Percentiles rank a stretch among this genome's conserved stretches.
Evolutionary conservation across 2,888 invertebrate species (phyloP).

Genomic region (Oscheius sp.): DNA sequence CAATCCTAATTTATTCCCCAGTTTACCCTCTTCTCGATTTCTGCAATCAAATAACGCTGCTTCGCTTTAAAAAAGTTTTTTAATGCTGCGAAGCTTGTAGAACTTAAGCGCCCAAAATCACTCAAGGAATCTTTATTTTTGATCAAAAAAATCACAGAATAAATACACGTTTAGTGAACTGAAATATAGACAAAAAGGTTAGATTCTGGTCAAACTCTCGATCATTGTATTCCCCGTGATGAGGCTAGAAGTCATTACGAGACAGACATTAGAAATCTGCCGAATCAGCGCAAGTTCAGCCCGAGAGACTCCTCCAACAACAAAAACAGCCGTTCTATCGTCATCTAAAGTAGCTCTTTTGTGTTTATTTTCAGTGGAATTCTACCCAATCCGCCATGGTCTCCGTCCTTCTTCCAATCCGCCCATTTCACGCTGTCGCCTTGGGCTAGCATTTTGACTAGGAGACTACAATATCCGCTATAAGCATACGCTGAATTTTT

Average conservation of each 20-base stretch:
- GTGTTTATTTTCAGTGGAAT: background rate
- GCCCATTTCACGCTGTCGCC: conserved; percentile 59
- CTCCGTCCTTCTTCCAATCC: conserved; percentile 47
- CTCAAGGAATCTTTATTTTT: too few relatives aligned
- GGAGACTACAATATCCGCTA: conserved; percentile 89
- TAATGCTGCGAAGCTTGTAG: too few relatives aligned
- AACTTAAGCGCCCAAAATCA: too few relatives aligned
- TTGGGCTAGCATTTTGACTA: conserved; percentile 80
- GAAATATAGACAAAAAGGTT: background rate
- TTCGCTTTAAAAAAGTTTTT: too few relatives aligned
- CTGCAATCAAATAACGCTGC: too few relatives aligned
- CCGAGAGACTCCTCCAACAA: conserved; percentile 95
- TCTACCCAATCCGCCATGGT: conserved; percentile 20
- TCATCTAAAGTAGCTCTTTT: conserved; percentile 28
- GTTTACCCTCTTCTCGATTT: too few relatives aligned
- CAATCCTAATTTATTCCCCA: too few relatives aligned
- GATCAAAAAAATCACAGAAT: too few relatives aligned
- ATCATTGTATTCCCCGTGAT: conserved; percentile 47
- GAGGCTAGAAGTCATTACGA: conserved; percentile 46
- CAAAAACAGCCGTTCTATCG: conserved; percentile 77
- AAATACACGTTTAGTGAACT: too few relatives aligned
- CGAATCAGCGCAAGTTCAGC: conserved; percentile 78
- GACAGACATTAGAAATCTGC: conserved; percentile 40
- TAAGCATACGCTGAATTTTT: conserved; percentile 90
- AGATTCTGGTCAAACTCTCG: conserved; percentile 50